Conservation (phyloP, 2,888 invertebrate genomes). For the Seira musarum region DNA sequence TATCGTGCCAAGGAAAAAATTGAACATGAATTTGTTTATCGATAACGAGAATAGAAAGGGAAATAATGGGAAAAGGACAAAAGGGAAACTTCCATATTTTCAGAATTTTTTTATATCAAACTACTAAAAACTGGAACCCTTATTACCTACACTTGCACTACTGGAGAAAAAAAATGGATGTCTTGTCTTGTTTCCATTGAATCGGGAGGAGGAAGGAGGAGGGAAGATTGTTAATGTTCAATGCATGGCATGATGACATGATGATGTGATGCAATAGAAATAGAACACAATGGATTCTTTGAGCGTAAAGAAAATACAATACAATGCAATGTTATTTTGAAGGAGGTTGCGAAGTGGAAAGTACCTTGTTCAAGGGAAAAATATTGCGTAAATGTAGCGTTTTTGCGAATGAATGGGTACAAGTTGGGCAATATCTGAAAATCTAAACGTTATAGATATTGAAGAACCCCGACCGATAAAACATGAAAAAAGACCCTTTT, state of each 20-base stretch:
- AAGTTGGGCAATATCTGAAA: no score
- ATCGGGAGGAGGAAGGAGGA: background rate
- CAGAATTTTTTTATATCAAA: background rate
- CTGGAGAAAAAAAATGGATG: no score
- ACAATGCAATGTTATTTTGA: no score
- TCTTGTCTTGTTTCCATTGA: no score
- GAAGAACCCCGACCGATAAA: no score
- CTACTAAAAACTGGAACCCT: background rate
- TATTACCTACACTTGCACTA: background rate
- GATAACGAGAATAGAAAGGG: conserved; percentile 2
- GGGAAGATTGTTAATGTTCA: background rate
- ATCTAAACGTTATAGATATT: no score
- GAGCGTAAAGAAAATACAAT: no score
- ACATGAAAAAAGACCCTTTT: no score
- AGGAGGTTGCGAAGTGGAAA: background rate
- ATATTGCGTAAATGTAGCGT: no score
- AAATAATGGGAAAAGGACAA: background rate
- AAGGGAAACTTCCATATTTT: background rate
- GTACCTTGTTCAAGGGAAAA: background rate
- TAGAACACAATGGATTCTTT: background rate
- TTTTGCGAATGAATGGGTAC: no score
- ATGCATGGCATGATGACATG: background rate
- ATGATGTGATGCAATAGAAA: background rate
- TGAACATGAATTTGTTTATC: conserved; percentile 10
- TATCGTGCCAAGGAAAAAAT: background rate